These are phyloP conservation scores for Amphipyra berbera DNA, from an alignment of 2,888 invertebrate genomes.

Conservation along the genomic window DNA sequence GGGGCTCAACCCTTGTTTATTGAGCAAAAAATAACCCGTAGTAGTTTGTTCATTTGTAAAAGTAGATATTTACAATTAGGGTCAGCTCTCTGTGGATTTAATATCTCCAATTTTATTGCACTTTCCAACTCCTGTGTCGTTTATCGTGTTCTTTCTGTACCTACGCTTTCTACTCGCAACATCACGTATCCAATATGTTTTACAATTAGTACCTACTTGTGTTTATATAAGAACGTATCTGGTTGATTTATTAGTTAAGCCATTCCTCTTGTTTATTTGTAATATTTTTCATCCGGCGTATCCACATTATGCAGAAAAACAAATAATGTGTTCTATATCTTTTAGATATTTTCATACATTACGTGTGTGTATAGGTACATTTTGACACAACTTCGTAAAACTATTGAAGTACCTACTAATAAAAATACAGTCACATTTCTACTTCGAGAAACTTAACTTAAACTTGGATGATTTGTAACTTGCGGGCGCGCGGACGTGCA, in stretches of 20 bases:
- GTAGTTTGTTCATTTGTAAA: constrained; percentile 77
- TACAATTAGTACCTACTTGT: constrained; percentile 5
- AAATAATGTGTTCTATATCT: constrained; percentile 40
- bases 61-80: constrained; percentile 79
- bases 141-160: constrained; percentile 25
- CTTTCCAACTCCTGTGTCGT: constrained; percentile 59
- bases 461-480: constrained; percentile 46
- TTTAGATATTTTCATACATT: constrained; percentile 41
- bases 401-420: constrained; percentile 41
- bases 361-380: too few relatives aligned
- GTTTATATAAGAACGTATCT: constrained; percentile 28
- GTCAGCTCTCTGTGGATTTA: constrained; percentile 68
- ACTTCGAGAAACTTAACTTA: constrained; percentile 34
- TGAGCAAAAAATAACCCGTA: constrained; percentile 64
- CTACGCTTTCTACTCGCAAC: constrained; percentile 7
- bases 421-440: constrained; percentile 51
- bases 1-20: constrained; percentile 64
- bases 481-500: constrained; percentile 3
- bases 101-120: constrained; percentile 67
- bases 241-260: too few relatives aligned
- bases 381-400: constrained; percentile 44
- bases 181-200: constrained; percentile 15
- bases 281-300: too few relatives aligned
- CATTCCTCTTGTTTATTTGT: too few relatives aligned
- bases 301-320: constrained; percentile 14